Evolutionary conservation across 2,797 vertebrate genomes (phyloP).

Genomic region (Crocidura indochinensis): DNA sequence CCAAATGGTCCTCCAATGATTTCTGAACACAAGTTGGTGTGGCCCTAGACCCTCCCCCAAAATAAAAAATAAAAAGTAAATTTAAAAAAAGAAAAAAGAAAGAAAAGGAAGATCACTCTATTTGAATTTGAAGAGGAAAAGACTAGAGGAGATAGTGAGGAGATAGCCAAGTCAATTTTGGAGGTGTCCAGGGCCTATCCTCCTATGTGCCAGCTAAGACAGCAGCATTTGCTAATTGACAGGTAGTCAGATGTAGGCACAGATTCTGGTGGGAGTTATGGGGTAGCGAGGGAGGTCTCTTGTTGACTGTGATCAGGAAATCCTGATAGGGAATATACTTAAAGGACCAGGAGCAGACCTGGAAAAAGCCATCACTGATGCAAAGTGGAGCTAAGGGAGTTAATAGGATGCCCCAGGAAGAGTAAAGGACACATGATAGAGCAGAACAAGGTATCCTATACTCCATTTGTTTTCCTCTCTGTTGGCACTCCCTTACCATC

Average conservation of each 20-base stretch:
- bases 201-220: neutral
- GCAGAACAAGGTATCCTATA: neutral
- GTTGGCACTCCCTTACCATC: neutral
- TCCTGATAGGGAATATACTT: neutral
- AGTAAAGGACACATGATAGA: neutral
- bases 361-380: neutral
- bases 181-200: rapidly evolving
- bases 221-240: too few relatives aligned
- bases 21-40: too few relatives aligned
- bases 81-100: too few relatives aligned
- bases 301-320: neutral
- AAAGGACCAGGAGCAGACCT: neutral
- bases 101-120: too few relatives aligned
- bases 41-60: too few relatives aligned
- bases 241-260: neutral
- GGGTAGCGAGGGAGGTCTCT: neutral
- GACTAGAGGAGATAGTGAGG: neutral
- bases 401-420: neutral
- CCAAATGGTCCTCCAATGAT: too few relatives aligned
- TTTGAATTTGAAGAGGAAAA: neutral
- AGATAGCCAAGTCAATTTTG: too few relatives aligned
- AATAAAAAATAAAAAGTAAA: too few relatives aligned
- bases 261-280: neutral
- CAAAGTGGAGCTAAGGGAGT: neutral
- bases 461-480: neutral